phyloP scores from a whole-genome alignment of 2,113 vertebrate genomes.

The Tinamus guttatus region DNA sequence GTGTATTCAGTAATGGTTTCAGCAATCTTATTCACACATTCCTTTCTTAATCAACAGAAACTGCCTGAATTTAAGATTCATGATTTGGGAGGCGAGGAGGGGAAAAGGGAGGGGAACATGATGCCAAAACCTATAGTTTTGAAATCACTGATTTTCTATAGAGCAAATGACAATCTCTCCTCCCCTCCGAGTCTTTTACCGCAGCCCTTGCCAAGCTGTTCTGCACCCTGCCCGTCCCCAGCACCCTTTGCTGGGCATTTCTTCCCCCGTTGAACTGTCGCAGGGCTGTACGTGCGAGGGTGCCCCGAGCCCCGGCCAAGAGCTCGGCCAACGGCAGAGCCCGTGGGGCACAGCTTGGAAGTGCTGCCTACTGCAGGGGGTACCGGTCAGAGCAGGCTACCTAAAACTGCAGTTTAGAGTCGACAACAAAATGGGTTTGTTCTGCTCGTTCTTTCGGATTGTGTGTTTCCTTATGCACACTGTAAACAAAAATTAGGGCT shows the following conservation, averaged over 20 bases:
- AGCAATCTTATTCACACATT: slow-evolving; percentile 65
- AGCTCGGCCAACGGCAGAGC: neutral
- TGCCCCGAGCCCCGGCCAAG: neutral
- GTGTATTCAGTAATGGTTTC: slow-evolving; percentile 43
- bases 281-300: neutral
- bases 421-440: neutral
- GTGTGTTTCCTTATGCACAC: neutral
- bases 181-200: neutral
- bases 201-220: neutral
- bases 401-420: neutral
- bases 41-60: slow-evolving; percentile 61
- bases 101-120: neutral
- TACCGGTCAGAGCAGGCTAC: neutral
- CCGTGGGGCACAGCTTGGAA: neutral
- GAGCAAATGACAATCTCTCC: neutral
- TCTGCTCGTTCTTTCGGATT: neutral
- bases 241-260: neutral
- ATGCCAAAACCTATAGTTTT: neutral
- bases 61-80: slow-evolving; percentile 11
- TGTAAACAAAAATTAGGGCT: neutral
- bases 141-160: slow-evolving; percentile 10
- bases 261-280: neutral
- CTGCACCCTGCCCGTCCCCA: neutral
- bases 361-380: neutral
- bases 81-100: neutral